phyloP scores from a whole-genome alignment of 2,113 vertebrate genomes.

The Pristiophorus japonicus region DNA sequence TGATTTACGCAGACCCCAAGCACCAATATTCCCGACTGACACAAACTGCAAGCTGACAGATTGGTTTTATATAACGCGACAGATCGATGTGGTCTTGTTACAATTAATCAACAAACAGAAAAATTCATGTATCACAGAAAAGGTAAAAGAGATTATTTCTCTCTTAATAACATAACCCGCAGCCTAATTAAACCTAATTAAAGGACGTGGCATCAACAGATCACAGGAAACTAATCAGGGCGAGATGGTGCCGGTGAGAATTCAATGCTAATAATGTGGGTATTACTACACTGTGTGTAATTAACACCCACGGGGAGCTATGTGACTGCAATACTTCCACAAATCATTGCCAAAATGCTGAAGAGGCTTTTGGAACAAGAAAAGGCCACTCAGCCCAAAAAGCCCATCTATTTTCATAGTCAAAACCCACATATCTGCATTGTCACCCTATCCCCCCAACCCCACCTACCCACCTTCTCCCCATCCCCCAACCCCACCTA shows the following conservation, averaged over 20 bases:
- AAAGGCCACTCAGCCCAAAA: background rate
- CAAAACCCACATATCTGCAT: no score
- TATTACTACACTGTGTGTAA: background rate
- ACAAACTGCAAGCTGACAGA: background rate
- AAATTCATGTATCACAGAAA: background rate
- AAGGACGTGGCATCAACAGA: background rate
- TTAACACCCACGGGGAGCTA: background rate
- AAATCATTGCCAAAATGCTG: background rate
- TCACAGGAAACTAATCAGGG: background rate
- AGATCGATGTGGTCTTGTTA: background rate
- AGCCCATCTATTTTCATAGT: background rate
- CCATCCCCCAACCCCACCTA: no score
- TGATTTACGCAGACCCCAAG: background rate
- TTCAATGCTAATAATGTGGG: background rate
- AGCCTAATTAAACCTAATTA: constrained; percentile 2
- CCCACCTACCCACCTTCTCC: no score
- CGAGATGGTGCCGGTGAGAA: background rate
- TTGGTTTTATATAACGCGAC: background rate
- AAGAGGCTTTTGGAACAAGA: background rate
- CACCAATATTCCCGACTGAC: background rate
- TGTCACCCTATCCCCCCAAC: no score
- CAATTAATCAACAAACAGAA: background rate
- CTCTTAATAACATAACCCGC: background rate
- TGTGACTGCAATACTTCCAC: background rate
- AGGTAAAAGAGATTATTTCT: background rate